Base-by-base conservation (phyloP, 2,113 vertebrate species). In the Tragelaphus buxtoni region DNA sequence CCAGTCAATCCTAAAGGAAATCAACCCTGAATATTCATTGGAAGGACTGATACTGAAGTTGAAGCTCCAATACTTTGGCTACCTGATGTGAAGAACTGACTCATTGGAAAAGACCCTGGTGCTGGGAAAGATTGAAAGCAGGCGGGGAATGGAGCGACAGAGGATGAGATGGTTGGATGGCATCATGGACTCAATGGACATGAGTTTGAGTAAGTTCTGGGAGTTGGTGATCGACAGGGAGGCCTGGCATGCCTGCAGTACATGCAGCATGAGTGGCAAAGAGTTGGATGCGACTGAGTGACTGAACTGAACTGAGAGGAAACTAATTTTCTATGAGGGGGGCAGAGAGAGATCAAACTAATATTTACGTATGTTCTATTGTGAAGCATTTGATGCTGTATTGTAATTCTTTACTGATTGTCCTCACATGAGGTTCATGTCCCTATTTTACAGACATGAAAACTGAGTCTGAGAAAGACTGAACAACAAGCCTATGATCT, bases 241-340 rank as follows among this genome's bases (percentile, higher is more conserved):
- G n/a, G 65, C n/a, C n/a, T 69, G 4, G 65, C 2, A 0, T 22
- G 65, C 65, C 65, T 69, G 4, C 65, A 39, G 4, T 69, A 0
- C 2, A 22, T 11, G 65, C n/a, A 39, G 18, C 18, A 5, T 0
- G 4, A 39, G 2, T 11, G 0, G 4, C n/a, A 20, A 35, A 35
- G n/a, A 69, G 65, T 39, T 0, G 2, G n/a, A 22, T 35, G 2
- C 0, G 2, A 72, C 65, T 12, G n/a, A 72, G 9, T 20, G 9
- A 69, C 65, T 69, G 9, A 39, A 69, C 9, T 69, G n/a, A 22
- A 72, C 9, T 39, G 65, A 6, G 63, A 35, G 63, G 18, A 83
- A 47, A 7, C 53, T 35, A 7, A 60, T 60, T 79, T 84, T 60
- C n/a, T 20, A 3, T 1, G 1, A 4, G 53, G 8, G 16, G 47